Conservation (phyloP, 2,113 vertebrate species). For the Pithys albifrons region DNA sequence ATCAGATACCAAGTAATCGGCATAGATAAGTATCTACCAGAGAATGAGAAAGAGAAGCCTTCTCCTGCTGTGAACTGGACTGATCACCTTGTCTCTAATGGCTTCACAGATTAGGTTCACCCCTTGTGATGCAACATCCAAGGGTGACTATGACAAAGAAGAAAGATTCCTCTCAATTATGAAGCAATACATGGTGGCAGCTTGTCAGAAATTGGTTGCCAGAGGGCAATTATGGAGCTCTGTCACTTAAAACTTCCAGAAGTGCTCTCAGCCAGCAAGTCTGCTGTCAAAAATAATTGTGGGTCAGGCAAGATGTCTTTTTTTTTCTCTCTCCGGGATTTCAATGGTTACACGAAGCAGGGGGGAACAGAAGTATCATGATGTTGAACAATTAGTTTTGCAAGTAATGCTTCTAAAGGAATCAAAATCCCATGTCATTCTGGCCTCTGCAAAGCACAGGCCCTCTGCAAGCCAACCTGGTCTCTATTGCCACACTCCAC, state of each 20-base stretch:
- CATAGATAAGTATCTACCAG: not conserved
- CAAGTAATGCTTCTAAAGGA: not conserved
- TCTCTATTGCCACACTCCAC: fast-evolving
- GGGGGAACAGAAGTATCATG: not conserved
- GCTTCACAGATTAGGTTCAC: not conserved
- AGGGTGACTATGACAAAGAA: not conserved
- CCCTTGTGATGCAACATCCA: not conserved
- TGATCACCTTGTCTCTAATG: not conserved
- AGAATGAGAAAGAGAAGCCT: not conserved
- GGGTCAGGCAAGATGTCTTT: not conserved
- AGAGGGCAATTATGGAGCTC: not conserved
- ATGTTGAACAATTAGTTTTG: not conserved
- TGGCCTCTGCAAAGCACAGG: not conserved
- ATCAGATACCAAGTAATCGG: slow-evolving; percentile 6
- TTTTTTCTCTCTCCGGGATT: not conserved
- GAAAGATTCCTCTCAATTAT: not conserved
- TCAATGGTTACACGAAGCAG: not conserved
- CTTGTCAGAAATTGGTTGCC: not conserved
- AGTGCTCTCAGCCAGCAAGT: not conserved
- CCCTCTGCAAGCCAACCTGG: not conserved
- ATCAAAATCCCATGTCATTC: not conserved
- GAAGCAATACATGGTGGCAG: not conserved
- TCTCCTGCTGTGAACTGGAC: not conserved
- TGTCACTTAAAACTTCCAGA: not conserved
- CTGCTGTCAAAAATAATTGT: not conserved